Evolutionary conservation across 2,113 vertebrate genomes (phyloP).

Genomic region (Regulus satrapa): DNA sequence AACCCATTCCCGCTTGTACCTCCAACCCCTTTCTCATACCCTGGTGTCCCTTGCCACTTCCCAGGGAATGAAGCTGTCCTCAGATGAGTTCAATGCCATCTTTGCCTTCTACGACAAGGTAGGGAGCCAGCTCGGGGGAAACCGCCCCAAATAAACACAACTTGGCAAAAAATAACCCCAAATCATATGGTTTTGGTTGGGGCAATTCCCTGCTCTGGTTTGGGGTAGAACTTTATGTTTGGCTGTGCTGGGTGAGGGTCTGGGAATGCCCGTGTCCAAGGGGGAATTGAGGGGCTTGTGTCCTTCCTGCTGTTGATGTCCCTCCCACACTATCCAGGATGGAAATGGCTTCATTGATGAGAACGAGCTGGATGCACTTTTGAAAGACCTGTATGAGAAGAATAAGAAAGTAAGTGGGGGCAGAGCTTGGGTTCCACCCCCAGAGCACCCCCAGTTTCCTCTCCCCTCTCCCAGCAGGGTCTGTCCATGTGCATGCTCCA

Average conservation of each 20-base stretch:
- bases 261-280: background rate
- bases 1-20: background rate
- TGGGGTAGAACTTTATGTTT: background rate
- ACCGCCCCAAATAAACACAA: fast-evolving
- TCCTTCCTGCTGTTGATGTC: background rate
- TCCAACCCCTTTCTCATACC: background rate
- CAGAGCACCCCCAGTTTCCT: background rate
- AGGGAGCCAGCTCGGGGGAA: background rate
- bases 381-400: conserved; percentile 93
- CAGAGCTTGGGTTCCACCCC: background rate
- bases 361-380: conserved; percentile 89
- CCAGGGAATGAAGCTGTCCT: conserved; percentile 88
- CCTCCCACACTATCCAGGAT: conserved; percentile 72
- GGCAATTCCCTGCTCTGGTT: background rate
- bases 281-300: background rate
- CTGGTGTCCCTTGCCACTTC: background rate
- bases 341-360: conserved; percentile 96
- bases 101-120: conserved; percentile 95
- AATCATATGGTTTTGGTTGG: background rate
- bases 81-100: conserved; percentile 90
- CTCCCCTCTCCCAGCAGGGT: background rate
- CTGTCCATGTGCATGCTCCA: background rate
- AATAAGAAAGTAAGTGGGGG: conserved; percentile 85
- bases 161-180: background rate
- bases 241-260: background rate